A percentile compares a stretch with the other conserved stretches of the same genome.
Evolutionary conservation across 2,797 vertebrate species (phyloP).

Genomic region (Kryptolebias ocellatus): DNA sequence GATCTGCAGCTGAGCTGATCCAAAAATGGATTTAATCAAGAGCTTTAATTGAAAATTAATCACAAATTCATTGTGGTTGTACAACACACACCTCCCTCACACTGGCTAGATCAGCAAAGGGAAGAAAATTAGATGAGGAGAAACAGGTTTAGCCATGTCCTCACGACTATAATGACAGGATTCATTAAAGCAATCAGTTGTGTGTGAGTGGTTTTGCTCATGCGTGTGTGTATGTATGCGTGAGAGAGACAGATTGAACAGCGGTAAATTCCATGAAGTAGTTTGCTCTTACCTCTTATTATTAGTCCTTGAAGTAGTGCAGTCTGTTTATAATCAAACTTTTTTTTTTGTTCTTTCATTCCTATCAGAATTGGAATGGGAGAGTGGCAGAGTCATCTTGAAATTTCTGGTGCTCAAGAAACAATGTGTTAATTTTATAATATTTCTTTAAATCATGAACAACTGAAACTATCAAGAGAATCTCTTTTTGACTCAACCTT

Average conservation of each 20-base stretch:
- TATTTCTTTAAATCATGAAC: too few species aligned
- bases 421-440: too few species aligned
- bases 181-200: slow-evolving; percentile 55
- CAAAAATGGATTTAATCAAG: slow-evolving; percentile 61
- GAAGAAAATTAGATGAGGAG: slow-evolving; percentile 56
- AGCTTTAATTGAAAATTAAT: slow-evolving; percentile 71
- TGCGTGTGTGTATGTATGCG: slow-evolving; percentile 22
- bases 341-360: slow-evolving; percentile 22
- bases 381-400: too few species aligned
- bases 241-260: background rate
- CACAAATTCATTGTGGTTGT: slow-evolving; percentile 51
- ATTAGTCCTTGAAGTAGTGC: background rate
- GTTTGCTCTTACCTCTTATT: slow-evolving; percentile 14
- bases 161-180: slow-evolving; percentile 58
- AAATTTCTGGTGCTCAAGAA: too few species aligned
- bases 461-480: too few species aligned
- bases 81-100: slow-evolving; percentile 20
- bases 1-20: slow-evolving; percentile 6
- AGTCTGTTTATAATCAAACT: slow-evolving; percentile 8
- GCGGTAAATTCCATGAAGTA: slow-evolving; percentile 34
- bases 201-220: slow-evolving; percentile 19
- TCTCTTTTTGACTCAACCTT: too few species aligned
- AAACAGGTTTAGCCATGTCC: slow-evolving; percentile 59
- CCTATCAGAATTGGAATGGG: slow-evolving; percentile 12
- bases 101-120: slow-evolving; percentile 44